These are phyloP conservation scores for Drosophila chauvacae DNA, from an alignment of 1,140 invertebrate species.

Conservation along the genomic window DNA sequence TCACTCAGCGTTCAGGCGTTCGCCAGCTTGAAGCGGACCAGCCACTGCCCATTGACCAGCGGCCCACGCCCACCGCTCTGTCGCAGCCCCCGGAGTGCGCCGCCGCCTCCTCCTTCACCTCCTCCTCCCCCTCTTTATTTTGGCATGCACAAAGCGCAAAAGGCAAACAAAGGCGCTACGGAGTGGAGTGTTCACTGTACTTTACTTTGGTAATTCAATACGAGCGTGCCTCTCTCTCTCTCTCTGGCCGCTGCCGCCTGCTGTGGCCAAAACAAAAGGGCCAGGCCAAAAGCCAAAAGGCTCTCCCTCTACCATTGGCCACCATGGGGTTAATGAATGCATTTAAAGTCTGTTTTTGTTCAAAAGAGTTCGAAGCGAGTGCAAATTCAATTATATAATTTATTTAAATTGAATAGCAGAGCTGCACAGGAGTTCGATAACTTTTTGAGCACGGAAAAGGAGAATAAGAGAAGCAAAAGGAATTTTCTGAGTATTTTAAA, in stretches of 20 bases:
- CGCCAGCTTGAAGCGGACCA: conserved; percentile 28
- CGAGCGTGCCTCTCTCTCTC: conserved; percentile 7
- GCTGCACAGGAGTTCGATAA: conserved; percentile 16
- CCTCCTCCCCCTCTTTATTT: conserved; percentile 53
- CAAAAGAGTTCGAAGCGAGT: conserved; percentile 23
- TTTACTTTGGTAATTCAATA: conserved; percentile 60
- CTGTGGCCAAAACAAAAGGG: conserved; percentile 49
- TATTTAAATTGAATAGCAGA: conserved; percentile 12
- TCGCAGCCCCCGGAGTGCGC: conserved; percentile 16
- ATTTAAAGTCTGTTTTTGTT: conserved; percentile 47
- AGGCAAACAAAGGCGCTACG: conserved; percentile 59
- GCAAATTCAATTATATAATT: conserved; percentile 19
- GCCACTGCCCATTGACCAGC: conserved; percentile 53
- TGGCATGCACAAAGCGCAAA: conserved; percentile 74
- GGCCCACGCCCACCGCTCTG: conserved; percentile 45
- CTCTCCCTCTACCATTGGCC: conserved; percentile 15
- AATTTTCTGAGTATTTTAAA: neutral
- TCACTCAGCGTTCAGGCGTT: conserved; percentile 47
- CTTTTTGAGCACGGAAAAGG: neutral
- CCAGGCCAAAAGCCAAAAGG: conserved; percentile 31
- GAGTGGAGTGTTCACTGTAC: conserved; percentile 43
- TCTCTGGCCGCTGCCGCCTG: neutral
- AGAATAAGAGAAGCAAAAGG: neutral
- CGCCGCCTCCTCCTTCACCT: neutral
- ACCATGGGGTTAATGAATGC: conserved; percentile 41